phyloP scores from a whole-genome alignment of 1,140 invertebrate species.

The Brachionus asplanchnoidis region DNA sequence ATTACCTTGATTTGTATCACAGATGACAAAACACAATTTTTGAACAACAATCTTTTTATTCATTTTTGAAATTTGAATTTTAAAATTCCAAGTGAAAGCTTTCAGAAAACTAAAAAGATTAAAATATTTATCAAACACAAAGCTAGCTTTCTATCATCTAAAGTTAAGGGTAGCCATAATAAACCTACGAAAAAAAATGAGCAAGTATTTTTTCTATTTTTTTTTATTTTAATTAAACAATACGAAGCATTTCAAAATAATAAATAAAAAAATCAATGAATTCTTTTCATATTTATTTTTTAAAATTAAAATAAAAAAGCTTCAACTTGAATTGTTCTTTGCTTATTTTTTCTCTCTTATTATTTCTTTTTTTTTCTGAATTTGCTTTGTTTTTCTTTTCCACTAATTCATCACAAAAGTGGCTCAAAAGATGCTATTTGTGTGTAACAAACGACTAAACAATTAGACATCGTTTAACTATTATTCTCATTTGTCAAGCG shows the following conservation, averaged over 20 bases:
- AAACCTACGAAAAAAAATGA: not conserved
- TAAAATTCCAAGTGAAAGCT: not conserved
- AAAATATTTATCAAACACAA: not conserved
- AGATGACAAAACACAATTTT: not conserved
- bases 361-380: not conserved
- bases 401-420: not conserved
- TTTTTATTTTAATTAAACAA: not conserved
- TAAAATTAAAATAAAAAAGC: not conserved
- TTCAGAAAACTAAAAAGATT: not conserved
- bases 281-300: constrained; percentile 3
- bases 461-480: not conserved
- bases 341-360: not conserved
- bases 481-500: not conserved
- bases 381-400: not conserved
- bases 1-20: not conserved
- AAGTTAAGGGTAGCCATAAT: not conserved
- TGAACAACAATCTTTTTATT: not conserved
- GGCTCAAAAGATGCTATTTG: not conserved
- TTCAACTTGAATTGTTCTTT: constrained; percentile 30
- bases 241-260: constrained; percentile 27
- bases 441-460: not conserved
- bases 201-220: constrained; percentile 1
- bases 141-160: not conserved
- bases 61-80: not conserved
- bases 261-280: constrained; percentile 34